These are phyloP conservation scores for Mastigias papua DNA, from an alignment of 30 jellyfish, hydroid and myxozoan genomes.

Conservation along the genomic window DNA sequence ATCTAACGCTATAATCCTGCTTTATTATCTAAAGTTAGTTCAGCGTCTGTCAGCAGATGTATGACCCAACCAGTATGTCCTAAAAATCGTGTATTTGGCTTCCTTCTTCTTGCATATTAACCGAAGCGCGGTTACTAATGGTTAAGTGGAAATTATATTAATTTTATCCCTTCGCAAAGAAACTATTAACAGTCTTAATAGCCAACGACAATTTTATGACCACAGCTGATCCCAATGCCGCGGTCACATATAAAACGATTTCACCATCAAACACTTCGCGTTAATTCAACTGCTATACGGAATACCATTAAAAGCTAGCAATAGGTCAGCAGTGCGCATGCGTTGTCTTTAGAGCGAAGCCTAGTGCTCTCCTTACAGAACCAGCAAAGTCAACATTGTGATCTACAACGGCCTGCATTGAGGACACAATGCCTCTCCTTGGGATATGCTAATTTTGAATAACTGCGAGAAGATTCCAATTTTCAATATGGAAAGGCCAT, in stretches of 20 bases:
- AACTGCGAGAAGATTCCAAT: too few species aligned
- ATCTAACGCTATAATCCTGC: conserved; percentile 50
- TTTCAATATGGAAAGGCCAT: too few species aligned
- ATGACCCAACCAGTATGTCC: conserved; percentile 62
- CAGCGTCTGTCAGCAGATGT: conserved; percentile 68
- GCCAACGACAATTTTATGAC: conserved; percentile 46
- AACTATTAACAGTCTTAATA: conserved; percentile 52
- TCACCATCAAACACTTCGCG: neutral
- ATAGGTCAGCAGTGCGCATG: neutral
- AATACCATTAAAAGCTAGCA: neutral
- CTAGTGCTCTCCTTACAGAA: neutral
- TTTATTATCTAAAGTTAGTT: conserved; percentile 72
- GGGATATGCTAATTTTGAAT: neutral
- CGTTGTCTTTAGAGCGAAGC: neutral
- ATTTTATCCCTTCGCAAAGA: conserved; percentile 47
- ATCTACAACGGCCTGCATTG: neutral
- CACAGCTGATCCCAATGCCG: conserved; percentile 26
- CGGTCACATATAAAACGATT: conserved; percentile 1
- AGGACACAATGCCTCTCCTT: neutral
- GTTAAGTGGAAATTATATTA: conserved; percentile 44
- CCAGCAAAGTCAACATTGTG: neutral
- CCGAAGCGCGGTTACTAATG: conserved; percentile 49
- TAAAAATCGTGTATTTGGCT: conserved; percentile 42
- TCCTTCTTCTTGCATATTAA: conserved; percentile 30
- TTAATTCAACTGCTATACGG: neutral